phyloP scores from a whole-genome alignment of 1,140 invertebrate species.

The Apis laboriosa region DNA sequence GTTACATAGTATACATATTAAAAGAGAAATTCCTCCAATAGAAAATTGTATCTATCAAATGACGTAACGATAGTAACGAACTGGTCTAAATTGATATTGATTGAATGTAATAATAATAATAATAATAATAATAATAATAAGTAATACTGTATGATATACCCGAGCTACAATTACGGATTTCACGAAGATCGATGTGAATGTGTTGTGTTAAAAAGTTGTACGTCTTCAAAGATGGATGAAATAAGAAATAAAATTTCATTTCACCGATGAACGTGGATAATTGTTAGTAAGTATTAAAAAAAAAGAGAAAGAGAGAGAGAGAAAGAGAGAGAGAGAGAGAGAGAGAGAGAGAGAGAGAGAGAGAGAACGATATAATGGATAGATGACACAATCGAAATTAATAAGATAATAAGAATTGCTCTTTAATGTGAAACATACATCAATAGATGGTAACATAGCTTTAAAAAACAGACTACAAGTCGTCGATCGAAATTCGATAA shows the following conservation, averaged over 20 bases:
- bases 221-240: not conserved
- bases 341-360: not conserved
- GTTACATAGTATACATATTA: not conserved
- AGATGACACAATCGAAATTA: constrained; percentile 4
- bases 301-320: not conserved
- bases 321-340: not conserved
- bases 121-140: not conserved
- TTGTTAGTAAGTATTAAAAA: not conserved
- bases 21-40: not conserved
- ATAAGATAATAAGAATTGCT: constrained; percentile 34
- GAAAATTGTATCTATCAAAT: not conserved
- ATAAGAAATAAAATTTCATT: not conserved
- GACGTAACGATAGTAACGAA: not conserved
- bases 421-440: constrained; percentile 42
- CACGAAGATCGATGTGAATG: not conserved
- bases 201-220: not conserved
- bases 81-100: not conserved
- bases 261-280: not conserved
- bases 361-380: not conserved
- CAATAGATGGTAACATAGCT: constrained; percentile 37
- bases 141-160: constrained; percentile 21
- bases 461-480: constrained; percentile 29
- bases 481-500: constrained; percentile 35
- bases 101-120: not conserved
- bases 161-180: constrained; percentile 4